Base-by-base conservation (phyloP, 2,888 invertebrate genomes). In the Abscondita cerata region DNA sequence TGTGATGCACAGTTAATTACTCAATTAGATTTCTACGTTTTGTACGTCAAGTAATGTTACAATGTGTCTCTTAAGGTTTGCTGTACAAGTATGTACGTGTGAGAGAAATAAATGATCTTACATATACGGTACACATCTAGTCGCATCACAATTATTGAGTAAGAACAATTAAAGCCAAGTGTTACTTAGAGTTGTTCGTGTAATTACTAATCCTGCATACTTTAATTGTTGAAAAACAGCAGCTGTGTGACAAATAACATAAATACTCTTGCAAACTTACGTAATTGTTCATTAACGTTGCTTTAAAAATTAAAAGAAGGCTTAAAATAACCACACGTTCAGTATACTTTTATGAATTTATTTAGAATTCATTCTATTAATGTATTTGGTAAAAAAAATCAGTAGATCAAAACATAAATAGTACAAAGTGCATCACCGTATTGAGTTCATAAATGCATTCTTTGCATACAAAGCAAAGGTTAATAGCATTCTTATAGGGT, bases 151-250 rank as follows among this genome's bases (percentile, higher is more conserved):
- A 58, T 62, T 68, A 62, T 62, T 66, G 64, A 66, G 68, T 70
- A 75, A 69, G 68, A 72, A 73, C 77, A 79, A 80, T 80, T 80
- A 79, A 78, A 78, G 74, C 76, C 79, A 79, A 79, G 78, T 79
- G 79, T 79, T 78, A 78, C 79, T 78, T 78, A 78, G 75, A 77
- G 75, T 75, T 76, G 72, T 70, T 75, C 73, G 70, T 66, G 69
- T 78, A 79, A 79, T 80, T 78, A 78, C 73, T 76, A 75, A 79
- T 78, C 76, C 77, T 77, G 77, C 78, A 75, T 76, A 77, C 76
- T 78, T 78, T 79, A 80, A 80, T 79, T 80, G 79, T 78, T 78
- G 75, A 80, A 80, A 78, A 80, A 79, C 77, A 78, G 72, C 80
- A 80, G 80, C 80, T 80, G 80, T 75, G 74, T 76, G 75, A 77